Conservation (phyloP, 2,888 invertebrate genomes). For the Charanyca ferruginea region DNA sequence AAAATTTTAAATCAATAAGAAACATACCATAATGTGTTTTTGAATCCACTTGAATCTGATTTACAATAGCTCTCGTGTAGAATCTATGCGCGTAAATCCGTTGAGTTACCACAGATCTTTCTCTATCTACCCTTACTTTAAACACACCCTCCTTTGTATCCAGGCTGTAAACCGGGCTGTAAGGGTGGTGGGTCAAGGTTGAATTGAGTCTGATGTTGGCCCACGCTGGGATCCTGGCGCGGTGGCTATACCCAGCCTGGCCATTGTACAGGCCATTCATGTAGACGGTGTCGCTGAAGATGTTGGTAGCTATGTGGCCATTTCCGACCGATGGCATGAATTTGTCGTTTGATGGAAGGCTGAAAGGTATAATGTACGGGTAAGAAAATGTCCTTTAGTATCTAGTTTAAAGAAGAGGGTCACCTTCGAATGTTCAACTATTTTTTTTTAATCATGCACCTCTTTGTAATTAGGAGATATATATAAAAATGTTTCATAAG, state of each 20-base stretch:
- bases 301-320: conserved; percentile 91
- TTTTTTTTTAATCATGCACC: too few relatives aligned
- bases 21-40: conserved; percentile 81
- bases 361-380: conserved; percentile 66
- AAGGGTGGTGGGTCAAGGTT: conserved; percentile 80
- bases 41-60: conserved; percentile 86
- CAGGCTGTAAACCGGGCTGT: conserved; percentile 84
- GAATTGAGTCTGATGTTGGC: conserved; percentile 89
- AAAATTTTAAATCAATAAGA: too few relatives aligned
- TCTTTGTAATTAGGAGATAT: too few relatives aligned
- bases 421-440: too few relatives aligned
- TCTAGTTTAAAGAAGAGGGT: too few relatives aligned
- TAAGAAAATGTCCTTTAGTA: too few relatives aligned
- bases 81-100: conserved; percentile 87
- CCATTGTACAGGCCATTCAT: conserved; percentile 92
- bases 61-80: conserved; percentile 88
- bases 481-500: too few relatives aligned
- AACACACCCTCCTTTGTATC: conserved; percentile 87
- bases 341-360: conserved; percentile 89
- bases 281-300: conserved; percentile 91
- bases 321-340: conserved; percentile 92
- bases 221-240: conserved; percentile 92
- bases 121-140: conserved; percentile 86
- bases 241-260: conserved; percentile 88
- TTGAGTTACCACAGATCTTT: conserved; percentile 86